phyloP scores from a whole-genome alignment of 2,888 invertebrate species.

The Zhuqinia jingwanae region DNA sequence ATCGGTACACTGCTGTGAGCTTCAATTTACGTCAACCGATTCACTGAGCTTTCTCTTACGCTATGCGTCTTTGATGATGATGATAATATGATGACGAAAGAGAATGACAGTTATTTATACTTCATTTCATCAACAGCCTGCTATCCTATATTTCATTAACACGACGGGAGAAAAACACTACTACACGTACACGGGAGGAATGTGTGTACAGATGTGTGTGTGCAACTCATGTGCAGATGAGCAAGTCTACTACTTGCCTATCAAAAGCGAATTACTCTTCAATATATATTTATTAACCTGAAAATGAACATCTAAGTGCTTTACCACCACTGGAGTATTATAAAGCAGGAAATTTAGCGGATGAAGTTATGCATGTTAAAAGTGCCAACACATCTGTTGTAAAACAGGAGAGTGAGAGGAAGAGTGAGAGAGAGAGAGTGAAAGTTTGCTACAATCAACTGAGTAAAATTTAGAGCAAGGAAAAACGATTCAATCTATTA shows the following conservation, averaged over 20 bases:
- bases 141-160: no score
- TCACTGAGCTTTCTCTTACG: constrained; percentile 54
- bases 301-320: constrained; percentile 22
- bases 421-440: neutral
- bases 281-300: constrained; percentile 28
- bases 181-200: no score
- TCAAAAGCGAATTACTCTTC: constrained; percentile 2
- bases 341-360: neutral
- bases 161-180: no score
- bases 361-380: neutral
- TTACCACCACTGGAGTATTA: neutral
- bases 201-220: no score
- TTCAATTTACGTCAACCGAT: constrained; percentile 62
- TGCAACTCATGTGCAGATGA: no score
- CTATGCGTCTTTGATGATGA: constrained; percentile 51
- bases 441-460: no score
- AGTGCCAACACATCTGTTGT: neutral
- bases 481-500: no score
- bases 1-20: constrained; percentile 58
- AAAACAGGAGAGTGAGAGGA: neutral
- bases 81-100: constrained; percentile 53
- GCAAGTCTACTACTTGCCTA: no score
- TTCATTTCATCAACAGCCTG: constrained; percentile 41
- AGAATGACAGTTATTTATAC: constrained; percentile 53
- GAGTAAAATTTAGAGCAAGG: no score